A percentile compares a stretch with the other conserved stretches of the same genome.
Evolutionary conservation across 2,113 vertebrate species (phyloP).

Genomic region (Rhipidura dahli): DNA sequence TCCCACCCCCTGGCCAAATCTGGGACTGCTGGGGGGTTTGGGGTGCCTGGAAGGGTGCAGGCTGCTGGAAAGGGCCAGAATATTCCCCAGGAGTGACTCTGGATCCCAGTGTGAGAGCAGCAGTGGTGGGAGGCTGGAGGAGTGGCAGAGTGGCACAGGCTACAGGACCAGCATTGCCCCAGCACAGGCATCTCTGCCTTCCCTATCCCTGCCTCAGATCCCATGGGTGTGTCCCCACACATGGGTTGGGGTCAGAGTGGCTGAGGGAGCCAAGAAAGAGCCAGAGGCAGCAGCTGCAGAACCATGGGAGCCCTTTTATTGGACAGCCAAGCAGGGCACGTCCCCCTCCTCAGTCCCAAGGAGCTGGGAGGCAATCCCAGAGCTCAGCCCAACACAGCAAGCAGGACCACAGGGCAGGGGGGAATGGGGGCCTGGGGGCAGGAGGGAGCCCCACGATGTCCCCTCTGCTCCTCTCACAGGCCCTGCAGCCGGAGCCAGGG

Average conservation of each 20-base stretch:
- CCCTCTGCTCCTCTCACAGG: neutral
- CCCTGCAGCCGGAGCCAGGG: neutral
- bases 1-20: neutral
- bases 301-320: slow-evolving; percentile 21
- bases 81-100: neutral
- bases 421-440: neutral
- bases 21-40: neutral
- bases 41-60: neutral
- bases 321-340: neutral
- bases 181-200: neutral
- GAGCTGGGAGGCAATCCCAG: neutral
- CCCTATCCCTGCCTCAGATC: neutral
- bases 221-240: neutral
- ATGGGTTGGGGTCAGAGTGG: neutral
- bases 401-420: neutral
- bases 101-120: neutral
- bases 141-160: neutral
- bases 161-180: neutral
- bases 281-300: neutral
- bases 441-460: neutral
- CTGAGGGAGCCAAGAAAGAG: neutral
- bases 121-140: neutral
- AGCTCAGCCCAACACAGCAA: neutral
- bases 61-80: neutral
- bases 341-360: neutral